phyloP scores from a whole-genome alignment of 2,888 invertebrate genomes.

The Epinotia bilunana region DNA sequence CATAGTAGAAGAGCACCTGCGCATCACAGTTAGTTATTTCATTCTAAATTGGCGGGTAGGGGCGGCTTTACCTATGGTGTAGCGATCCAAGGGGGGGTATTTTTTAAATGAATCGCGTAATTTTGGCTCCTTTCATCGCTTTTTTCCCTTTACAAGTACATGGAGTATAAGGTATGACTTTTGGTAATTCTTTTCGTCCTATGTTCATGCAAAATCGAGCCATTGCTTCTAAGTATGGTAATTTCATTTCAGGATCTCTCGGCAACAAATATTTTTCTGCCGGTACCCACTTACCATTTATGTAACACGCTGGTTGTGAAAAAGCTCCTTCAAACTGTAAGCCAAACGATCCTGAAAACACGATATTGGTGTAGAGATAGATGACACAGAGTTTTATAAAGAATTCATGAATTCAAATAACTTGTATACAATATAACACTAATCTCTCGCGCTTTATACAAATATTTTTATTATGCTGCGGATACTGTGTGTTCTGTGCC shows the following conservation, averaged over 20 bases:
- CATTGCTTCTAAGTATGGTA: slow-evolving; percentile 68
- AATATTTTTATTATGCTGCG: too few relatives aligned
- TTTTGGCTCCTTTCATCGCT: not conserved
- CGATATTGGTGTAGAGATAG: not conserved
- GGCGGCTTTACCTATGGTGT: too few relatives aligned
- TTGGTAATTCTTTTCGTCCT: slow-evolving; percentile 60
- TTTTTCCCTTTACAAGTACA: slow-evolving; percentile 62
- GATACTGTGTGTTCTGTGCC: too few relatives aligned
- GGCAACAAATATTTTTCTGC: slow-evolving; percentile 67
- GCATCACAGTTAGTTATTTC: not conserved
- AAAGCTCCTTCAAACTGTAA: slow-evolving; percentile 81
- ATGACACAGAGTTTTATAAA: not conserved
- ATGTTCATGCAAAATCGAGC: slow-evolving; percentile 62
- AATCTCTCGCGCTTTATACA: too few relatives aligned
- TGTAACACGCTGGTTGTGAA: slow-evolving; percentile 83
- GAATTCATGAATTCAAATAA: not conserved
- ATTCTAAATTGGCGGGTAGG: too few relatives aligned
- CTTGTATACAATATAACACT: not conserved
- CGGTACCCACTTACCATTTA: slow-evolving; percentile 76
- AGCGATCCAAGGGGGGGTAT: too few relatives aligned
- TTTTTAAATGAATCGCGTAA: not conserved
- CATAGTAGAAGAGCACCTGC: not conserved
- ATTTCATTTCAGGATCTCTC: slow-evolving; percentile 67
- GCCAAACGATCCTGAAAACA: slow-evolving; percentile 78
- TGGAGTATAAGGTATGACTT: slow-evolving; percentile 56